phyloP scores from a whole-genome alignment of 1,140 invertebrate genomes.

The Drosophila kikkawai region DNA sequence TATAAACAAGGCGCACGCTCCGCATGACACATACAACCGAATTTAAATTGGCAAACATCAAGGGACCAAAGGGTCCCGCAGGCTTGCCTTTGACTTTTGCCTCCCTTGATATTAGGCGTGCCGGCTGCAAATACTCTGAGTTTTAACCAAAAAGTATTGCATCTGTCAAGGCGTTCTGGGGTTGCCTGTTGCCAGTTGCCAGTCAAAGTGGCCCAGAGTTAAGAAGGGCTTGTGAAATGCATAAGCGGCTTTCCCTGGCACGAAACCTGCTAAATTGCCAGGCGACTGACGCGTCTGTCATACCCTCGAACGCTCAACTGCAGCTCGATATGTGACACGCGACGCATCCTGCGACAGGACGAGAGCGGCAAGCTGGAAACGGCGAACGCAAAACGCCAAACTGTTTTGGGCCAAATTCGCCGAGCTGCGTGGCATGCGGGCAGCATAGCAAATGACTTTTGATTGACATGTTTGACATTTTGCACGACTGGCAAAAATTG shows the following conservation, averaged over 20 bases:
- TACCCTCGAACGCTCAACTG: conserved; percentile 32
- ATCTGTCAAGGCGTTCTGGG: conserved; percentile 22
- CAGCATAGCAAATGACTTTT: conserved; percentile 76
- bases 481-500: conserved; percentile 78
- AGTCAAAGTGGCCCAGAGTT: conserved; percentile 6
- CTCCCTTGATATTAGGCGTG: conserved; percentile 16
- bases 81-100: conserved; percentile 8
- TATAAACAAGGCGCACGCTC: conserved; percentile 22
- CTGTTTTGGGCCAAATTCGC: conserved; percentile 50
- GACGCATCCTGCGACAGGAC: conserved; percentile 5
- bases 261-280: conserved; percentile 55
- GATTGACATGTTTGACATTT: conserved; percentile 83
- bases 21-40: conserved; percentile 13
- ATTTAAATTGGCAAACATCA: conserved; percentile 54
- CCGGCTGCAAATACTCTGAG: conserved; percentile 7
- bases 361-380: not conserved
- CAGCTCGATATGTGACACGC: conserved; percentile 40
- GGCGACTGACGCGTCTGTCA: conserved; percentile 64
- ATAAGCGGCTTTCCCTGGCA: conserved; percentile 59
- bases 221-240: conserved; percentile 10
- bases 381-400: conserved; percentile 29
- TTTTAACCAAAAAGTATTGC: conserved; percentile 36
- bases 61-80: conserved; percentile 27
- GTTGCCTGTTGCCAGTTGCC: not conserved
- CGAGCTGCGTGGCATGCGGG: conserved; percentile 49